Base-by-base conservation (phyloP, 2,888 invertebrate genomes). In the Drosophila longiperda region DNA sequence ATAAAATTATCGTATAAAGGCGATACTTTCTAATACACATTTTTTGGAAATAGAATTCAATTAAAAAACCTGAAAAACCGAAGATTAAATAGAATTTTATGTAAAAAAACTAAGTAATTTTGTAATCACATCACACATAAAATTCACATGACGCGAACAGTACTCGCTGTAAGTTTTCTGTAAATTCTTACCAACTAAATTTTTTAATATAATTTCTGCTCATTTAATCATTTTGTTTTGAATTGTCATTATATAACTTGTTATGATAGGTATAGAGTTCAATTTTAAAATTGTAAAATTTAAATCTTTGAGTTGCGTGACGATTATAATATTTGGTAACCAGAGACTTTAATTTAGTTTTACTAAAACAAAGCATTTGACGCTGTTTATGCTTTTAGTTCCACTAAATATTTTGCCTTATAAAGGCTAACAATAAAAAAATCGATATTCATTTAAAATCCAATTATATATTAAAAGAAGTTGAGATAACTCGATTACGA, bases 91-190 rank as follows among this genome's bases (percentile, higher is more conserved):
- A 53, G 57, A 68, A 81, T 59, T 55, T 45, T 42, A 68, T 29
- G 5, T 5, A 29, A 29, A 5, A 38, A 72, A 58, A 57, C 59
- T 60, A 76, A 70, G 34, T 60, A 73, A 59, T 89, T 68, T 81
- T 87, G 69, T 90, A 87, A 90, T 87, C 85, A 79, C 89, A 76
- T 87, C 15, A 40, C 20, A 12, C 29, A 40, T 6, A 50, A 34
- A 55, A 54, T 38, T 36, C 50, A 59, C 62, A 42, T 63, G 58
- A 53, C 61, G 58, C 34, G 29, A 33, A 76, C 58, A 65, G 70
- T 76, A 38, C n/a, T 53, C 49, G 38, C 36, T 52, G 48, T 55
- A 62, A 62, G 70, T 80, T 65, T 42, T 50, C n/a, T n/a, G 7
- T 42, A 20, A 3, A 20, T 6, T 42, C 12, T 20, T 20, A 12